Conservation (phyloP, 2,113 vertebrate genomes). For the Naja naja region DNA sequence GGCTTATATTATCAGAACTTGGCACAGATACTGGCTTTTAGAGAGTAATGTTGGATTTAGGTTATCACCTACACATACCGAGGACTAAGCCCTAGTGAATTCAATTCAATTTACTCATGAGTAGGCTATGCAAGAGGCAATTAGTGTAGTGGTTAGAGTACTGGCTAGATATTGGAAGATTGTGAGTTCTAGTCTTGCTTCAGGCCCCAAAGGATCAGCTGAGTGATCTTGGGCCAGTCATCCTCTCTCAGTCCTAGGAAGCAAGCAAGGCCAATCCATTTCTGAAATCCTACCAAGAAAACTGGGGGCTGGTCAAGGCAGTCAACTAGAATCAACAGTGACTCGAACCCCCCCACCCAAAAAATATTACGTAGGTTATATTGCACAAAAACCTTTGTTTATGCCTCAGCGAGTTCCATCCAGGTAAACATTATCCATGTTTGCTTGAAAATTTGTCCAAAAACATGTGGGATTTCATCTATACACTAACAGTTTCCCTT, state of each 20-base stretch:
- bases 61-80: background rate
- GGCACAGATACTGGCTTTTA: background rate
- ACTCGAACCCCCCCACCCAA: background rate
- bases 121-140: background rate
- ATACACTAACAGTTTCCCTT: background rate
- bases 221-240: background rate
- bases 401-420: background rate
- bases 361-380: background rate
- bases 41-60: background rate
- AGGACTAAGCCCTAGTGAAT: background rate
- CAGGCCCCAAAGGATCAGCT: background rate
- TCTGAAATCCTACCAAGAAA: background rate
- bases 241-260: background rate
- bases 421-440: background rate
- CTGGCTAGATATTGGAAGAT: background rate
- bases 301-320: background rate
- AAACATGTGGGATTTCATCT: background rate
- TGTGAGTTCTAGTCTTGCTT: background rate
- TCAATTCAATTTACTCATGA: background rate
- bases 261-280: background rate
- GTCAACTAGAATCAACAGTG: background rate
- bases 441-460: background rate
- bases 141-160: background rate
- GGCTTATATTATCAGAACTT: background rate
- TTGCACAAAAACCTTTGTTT: background rate